Evolutionary conservation across 2,113 vertebrate species (phyloP), one percentile per base, ranked within the genome.

Genomic region (Clarias macrocephalus): DNA sequence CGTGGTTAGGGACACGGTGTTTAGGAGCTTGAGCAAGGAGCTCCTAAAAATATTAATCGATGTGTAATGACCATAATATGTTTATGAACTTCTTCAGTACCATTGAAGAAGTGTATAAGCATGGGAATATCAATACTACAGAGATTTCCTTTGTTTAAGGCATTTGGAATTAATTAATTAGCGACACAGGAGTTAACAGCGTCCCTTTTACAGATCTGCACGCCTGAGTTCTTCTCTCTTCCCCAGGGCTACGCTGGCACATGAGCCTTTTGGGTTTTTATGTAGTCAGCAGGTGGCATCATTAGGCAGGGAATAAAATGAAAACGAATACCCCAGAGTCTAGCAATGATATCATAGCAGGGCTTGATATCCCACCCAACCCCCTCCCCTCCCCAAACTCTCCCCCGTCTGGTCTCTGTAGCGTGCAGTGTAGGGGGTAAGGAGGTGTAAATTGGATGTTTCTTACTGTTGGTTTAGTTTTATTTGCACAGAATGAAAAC

Each of bases 211-310:
- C 91, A 91, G 89, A 89, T 89, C 91, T 90, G 66, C 33, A 57
- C 85, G 80, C 80, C 82, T 62, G 42, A 84, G 85, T 85, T 60
- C 89, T 85, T 60, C 89, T 88, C 80, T 81, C 86, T 90, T 91
- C 92, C 92, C 93, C 81, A 81, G 88, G 92, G 92, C 93, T 89
- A 85, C 72, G 12, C 81, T 90, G 89, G 87, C 90, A 85, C 89
- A 89, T 66, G 2, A 90, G 93, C 84, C 84, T 59, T 87, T 91
- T 88, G 92, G 81, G 76, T 93, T 95, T 95, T 95, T 93, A 94
- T 94, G 93, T 93, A 94, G 95, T 95, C 95, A 95, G 94, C 95
- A 95, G 95, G 95, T 95, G 95, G 95, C 95, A 96, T 95, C 95
- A 95, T 95, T 95, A 95, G 92, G 93, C 94, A 94, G 92, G 93